These are phyloP conservation scores for Melieria crassipennis DNA, from an alignment of 2,888 invertebrate species.

Conservation along the genomic window DNA sequence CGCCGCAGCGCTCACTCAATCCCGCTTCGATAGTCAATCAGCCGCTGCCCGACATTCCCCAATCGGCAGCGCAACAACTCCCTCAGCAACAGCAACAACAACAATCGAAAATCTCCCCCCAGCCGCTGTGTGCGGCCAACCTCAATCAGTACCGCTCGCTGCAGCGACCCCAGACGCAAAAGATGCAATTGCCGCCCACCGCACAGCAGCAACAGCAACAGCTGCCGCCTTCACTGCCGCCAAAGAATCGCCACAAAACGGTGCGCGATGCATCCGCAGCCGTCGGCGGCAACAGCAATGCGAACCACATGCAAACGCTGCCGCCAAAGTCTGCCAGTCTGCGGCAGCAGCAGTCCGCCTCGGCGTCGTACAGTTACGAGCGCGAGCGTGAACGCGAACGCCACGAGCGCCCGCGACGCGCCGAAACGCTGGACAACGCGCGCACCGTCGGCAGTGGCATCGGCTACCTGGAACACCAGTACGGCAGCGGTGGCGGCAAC, in stretches of 20 bases:
- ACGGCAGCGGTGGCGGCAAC: constrained; percentile 39
- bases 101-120: constrained; percentile 62
- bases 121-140: constrained; percentile 66
- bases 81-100: constrained; percentile 55
- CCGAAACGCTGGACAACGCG: constrained; percentile 60
- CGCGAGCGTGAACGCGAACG: constrained; percentile 51
- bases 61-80: constrained; percentile 43
- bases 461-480: constrained; percentile 60
- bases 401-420: constrained; percentile 57
- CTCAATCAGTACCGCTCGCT: constrained; percentile 71
- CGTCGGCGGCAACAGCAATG: constrained; percentile 56
- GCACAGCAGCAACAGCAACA: constrained; percentile 44
- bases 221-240: constrained; percentile 64
- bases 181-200: constrained; percentile 52
- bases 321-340: constrained; percentile 62
- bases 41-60: constrained; percentile 66
- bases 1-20: constrained; percentile 51
- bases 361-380: constrained; percentile 57
- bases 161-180: constrained; percentile 67
- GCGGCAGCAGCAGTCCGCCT: constrained; percentile 57
- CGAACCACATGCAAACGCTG: constrained; percentile 61
- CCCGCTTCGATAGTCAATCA: constrained; percentile 66
- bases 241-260: constrained; percentile 64
- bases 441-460: constrained; percentile 45
- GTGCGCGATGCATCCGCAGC: constrained; percentile 50